Evolutionary conservation across 2,113 vertebrate genomes (phyloP).

Genomic region (Melanerpes formicivorus): DNA sequence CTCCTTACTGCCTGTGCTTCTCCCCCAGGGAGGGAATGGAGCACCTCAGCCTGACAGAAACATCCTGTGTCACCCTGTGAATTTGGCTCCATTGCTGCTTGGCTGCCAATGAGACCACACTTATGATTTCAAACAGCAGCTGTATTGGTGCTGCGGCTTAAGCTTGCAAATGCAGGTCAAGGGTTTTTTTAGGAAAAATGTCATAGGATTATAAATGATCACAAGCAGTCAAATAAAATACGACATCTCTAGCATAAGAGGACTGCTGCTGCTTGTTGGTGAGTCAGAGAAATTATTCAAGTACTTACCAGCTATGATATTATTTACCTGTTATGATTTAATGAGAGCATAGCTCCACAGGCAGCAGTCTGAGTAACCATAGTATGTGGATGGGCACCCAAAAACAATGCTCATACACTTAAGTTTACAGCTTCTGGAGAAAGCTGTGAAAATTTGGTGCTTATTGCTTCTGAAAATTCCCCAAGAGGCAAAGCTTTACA

Average conservation of each 20-base stretch:
- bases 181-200: not conserved
- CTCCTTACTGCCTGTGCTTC: not conserved
- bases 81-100: not conserved
- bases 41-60: not conserved
- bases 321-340: not conserved
- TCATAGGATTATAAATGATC: not conserved
- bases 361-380: not conserved
- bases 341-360: not conserved
- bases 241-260: not conserved
- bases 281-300: not conserved
- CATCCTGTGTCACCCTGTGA: rapidly evolving
- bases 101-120: not conserved
- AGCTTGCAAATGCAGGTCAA: not conserved
- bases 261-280: not conserved
- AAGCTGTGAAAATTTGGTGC: not conserved
- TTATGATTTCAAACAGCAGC: not conserved
- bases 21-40: not conserved
- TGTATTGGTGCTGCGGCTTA: not conserved
- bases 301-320: not conserved
- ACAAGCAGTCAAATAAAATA: not conserved
- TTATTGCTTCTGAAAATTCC: not conserved
- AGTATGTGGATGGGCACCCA: not conserved
- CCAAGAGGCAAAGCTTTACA: not conserved
- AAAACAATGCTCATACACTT: not conserved
- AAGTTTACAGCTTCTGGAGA: not conserved